Percentiles rank a stretch among this genome's conserved stretches.
Conservation (phyloP, 2,797 vertebrate genomes). For the Miichthys miiuy region DNA sequence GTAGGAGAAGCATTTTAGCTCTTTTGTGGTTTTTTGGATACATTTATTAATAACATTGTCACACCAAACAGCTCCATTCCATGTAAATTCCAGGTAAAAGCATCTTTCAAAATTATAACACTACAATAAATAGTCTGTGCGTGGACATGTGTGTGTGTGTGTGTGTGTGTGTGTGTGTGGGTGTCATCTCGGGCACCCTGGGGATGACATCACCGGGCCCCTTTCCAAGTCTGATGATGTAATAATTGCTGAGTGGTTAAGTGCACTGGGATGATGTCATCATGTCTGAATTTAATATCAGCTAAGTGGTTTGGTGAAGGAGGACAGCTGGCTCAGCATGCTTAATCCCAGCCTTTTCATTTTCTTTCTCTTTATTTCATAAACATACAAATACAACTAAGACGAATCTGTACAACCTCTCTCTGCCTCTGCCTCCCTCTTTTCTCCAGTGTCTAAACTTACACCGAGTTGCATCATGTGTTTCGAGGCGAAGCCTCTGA, state of each 20-base stretch:
- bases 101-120: conserved; percentile 14
- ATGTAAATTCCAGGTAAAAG: background rate
- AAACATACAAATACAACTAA: conserved; percentile 12
- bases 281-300: conserved; percentile 69
- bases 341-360: background rate
- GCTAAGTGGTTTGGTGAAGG: conserved; percentile 64
- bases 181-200: conserved; percentile 17
- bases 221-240: conserved; percentile 64
- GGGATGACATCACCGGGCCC: conserved; percentile 64
- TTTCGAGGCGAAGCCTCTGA: background rate
- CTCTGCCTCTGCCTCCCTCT: background rate
- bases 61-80: conserved; percentile 1
- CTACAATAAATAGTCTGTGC: background rate
- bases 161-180: background rate
- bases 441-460: conserved; percentile 11
- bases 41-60: background rate
- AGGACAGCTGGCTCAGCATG: conserved; percentile 46
- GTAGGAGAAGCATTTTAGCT: background rate
- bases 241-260: conserved; percentile 62
- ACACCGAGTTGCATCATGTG: conserved; percentile 49
- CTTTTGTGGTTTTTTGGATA: background rate
- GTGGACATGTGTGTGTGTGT: background rate
- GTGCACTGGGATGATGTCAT: conserved; percentile 72
- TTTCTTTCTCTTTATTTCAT: background rate
- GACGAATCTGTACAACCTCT: background rate